phyloP scores from a whole-genome alignment of 2,113 vertebrate species.

The Arothron firmamentum region DNA sequence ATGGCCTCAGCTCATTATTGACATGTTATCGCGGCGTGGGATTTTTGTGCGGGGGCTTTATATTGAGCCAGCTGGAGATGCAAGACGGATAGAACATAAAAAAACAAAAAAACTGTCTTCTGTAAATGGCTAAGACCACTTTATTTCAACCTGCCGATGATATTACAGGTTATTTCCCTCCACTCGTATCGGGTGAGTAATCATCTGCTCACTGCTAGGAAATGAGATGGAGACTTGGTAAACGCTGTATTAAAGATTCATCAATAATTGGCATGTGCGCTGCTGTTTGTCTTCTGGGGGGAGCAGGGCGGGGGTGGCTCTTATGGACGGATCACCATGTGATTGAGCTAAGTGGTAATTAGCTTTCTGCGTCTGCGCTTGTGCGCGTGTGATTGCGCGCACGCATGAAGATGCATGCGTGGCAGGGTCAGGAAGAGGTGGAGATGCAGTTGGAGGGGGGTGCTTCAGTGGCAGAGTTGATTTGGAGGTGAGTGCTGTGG shows the following conservation, averaged over 20 bases:
- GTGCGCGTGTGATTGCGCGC: constrained; percentile 12
- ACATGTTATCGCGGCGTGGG: constrained; percentile 71
- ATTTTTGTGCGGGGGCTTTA: constrained; percentile 64
- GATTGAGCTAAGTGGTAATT: constrained; percentile 73
- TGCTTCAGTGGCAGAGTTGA: constrained; percentile 45
- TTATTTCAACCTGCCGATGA: constrained; percentile 31
- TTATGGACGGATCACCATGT: constrained; percentile 61
- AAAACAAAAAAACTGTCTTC: constrained; percentile 24
- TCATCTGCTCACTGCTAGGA: constrained; percentile 49
- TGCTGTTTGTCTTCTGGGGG: constrained; percentile 61
- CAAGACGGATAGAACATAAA: constrained; percentile 26
- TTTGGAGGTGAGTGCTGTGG: constrained; percentile 57
- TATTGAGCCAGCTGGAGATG: constrained; percentile 40
- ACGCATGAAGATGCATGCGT: constrained; percentile 16
- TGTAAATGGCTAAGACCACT: constrained; percentile 36
- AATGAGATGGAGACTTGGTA: constrained; percentile 66
- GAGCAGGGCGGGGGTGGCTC: constrained; percentile 30
- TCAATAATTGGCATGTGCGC: constrained; percentile 77
- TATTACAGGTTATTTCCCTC: constrained; percentile 7
- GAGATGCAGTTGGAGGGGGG: constrained; percentile 4
- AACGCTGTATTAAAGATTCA: constrained; percentile 78
- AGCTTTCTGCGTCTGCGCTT: constrained; percentile 47
- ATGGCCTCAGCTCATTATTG: constrained; percentile 76
- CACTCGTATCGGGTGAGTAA: constrained; percentile 33
- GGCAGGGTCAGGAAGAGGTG: constrained; percentile 23